A percentile compares a stretch with the other conserved stretches of the same genome.
Evolutionary conservation across 2,888 invertebrate genomes (phyloP).

Genomic region (Eurytoma californica): DNA sequence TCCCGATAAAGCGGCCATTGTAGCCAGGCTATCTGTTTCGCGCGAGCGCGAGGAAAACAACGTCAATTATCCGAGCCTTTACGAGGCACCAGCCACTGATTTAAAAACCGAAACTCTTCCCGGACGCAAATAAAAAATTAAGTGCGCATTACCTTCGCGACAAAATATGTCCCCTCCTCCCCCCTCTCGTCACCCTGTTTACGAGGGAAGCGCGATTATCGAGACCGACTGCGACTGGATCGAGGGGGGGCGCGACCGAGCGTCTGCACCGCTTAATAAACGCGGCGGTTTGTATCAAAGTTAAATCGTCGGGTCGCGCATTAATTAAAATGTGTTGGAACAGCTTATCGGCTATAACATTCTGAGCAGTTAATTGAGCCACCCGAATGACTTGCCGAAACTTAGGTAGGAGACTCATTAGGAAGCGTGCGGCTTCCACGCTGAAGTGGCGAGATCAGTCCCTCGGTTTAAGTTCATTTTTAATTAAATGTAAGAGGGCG

Average conservation of each 20-base stretch:
- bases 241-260: background rate
- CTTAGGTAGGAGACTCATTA: constrained; percentile 43
- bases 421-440: constrained; percentile 26
- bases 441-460: constrained; percentile 21
- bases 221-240: background rate
- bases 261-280: background rate
- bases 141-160: background rate
- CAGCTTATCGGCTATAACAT: constrained; percentile 11
- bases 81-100: background rate
- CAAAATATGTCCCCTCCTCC: too few species aligned
- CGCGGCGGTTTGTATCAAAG: background rate
- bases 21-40: constrained; percentile 14
- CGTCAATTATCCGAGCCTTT: constrained; percentile 22
- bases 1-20: constrained; percentile 14
- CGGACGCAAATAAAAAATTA: background rate
- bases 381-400: constrained; percentile 36
- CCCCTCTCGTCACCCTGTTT: too few species aligned
- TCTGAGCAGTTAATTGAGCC: constrained; percentile 13
- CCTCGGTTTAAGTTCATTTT: constrained; percentile 32
- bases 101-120: background rate
- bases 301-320: background rate
- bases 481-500: constrained; percentile 4
- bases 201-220: too few species aligned
- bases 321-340: constrained; percentile 6
- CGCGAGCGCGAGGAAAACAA: constrained; percentile 1